Evolutionary conservation across 1,140 invertebrate genomes (phyloP), one percentile per base, ranked within the genome.

Genomic region (Amyelois transitella): DNA sequence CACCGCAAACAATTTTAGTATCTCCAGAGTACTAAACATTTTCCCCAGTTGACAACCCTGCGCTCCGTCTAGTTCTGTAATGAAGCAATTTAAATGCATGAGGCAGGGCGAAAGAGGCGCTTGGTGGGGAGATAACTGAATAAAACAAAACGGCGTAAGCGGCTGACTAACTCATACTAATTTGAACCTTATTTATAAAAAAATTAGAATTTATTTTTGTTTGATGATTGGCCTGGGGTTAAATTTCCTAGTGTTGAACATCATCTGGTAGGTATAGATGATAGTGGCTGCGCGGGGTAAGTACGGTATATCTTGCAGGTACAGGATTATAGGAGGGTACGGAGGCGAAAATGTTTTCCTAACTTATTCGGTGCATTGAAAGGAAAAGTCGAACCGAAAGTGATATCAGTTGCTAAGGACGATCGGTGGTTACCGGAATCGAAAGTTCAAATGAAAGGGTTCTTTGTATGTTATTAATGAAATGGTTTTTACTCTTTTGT

Each of bases 61-160:
- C 55, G 54, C 60, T 56, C 54, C 67, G 75, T 86, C 82, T 86
- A 82, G 77, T 75, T 80, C 81, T 66, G 76, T 89, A 89, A 89
- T 89, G 88, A 89, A 89, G 86, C 86, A 89, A 89, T 89, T 88
- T 89, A 89, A 89, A 89, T 89, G 88, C 88, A 89, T 89, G 88
- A 88, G 83, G 86, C 77, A 87, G 86, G 86, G 84, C 84, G 84
- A 78, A 82, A 78, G 77, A 72, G 72, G 55, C 66, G 69, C 60
- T 64, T 81, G 81, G 79, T 75, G 75, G 79, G 82, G 78, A 69
- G 62, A 77, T 60, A 44, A 54, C 51, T 25, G 25, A 51, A 57
- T 55, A 55, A 48, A 54, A 52, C 44, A 57, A 57, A 77, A 69
- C 7, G 59, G 57, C 62, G 1, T 64, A 83, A 72, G 43, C 52